These are phyloP conservation scores for Muscina levida DNA, from an alignment of 2,888 invertebrate species.

Conservation along the genomic window DNA sequence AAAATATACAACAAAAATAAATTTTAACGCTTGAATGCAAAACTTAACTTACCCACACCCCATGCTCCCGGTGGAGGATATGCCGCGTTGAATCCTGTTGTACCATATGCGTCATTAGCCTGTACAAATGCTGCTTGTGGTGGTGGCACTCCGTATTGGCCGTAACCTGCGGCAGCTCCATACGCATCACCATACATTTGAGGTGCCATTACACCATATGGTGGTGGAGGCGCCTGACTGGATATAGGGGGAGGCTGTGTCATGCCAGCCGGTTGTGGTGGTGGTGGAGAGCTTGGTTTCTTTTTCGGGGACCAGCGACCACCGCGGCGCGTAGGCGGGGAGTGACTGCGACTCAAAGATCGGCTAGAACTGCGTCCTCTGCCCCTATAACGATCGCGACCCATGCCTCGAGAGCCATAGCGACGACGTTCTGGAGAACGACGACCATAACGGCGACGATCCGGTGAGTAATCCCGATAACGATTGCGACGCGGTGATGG, in stretches of 20 bases:
- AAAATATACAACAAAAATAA: too few relatives aligned
- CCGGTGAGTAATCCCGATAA: slow-evolving; percentile 74
- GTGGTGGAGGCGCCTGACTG: slow-evolving; percentile 62
- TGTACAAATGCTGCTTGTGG: slow-evolving; percentile 71
- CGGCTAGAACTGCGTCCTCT: slow-evolving; percentile 72
- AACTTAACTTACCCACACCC: slow-evolving; percentile 73
- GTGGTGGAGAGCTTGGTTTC: slow-evolving; percentile 71
- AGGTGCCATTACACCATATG: slow-evolving; percentile 72
- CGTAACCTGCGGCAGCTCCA: slow-evolving; percentile 69
- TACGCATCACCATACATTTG: slow-evolving; percentile 74
- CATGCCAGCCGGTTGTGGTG: slow-evolving; percentile 61
- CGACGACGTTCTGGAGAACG: slow-evolving; percentile 70
- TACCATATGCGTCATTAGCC: slow-evolving; percentile 66
- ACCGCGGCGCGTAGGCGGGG: slow-evolving; percentile 71
- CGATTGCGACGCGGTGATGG: slow-evolving; percentile 74
- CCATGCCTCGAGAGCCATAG: slow-evolving; percentile 67
- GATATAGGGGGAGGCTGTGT: slow-evolving; percentile 65
- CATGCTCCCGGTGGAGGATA: slow-evolving; percentile 76
- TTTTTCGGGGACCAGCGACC: slow-evolving; percentile 77
- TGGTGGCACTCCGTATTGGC: slow-evolving; percentile 73
- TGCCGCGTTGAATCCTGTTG: slow-evolving; percentile 71
- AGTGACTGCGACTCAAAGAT: slow-evolving; percentile 73
- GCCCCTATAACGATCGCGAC: slow-evolving; percentile 71
- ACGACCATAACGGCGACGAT: slow-evolving; percentile 73
- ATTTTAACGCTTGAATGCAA: too few relatives aligned